These are phyloP conservation scores for Planiliza haematocheilus DNA, from an alignment of 2,113 vertebrate species.

Conservation along the genomic window DNA sequence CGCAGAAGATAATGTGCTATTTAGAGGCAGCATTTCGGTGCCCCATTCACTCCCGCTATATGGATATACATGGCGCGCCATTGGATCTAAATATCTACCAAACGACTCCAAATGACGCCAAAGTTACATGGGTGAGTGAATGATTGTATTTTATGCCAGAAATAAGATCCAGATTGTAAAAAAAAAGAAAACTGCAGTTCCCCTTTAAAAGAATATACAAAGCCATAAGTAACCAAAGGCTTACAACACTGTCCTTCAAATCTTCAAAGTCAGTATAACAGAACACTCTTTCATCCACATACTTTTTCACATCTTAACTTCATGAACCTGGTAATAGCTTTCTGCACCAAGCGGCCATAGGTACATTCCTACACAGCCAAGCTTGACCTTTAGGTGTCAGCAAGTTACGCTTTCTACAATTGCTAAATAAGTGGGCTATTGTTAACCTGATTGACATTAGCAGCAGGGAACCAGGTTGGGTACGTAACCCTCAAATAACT, in stretches of 20 bases:
- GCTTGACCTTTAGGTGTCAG: constrained; percentile 50
- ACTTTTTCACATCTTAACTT: constrained; percentile 14
- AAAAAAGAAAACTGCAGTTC: too few relatives aligned
- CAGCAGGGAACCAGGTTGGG: constrained; percentile 55
- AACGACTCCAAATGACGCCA: too few relatives aligned
- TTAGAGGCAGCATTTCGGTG: too few relatives aligned
- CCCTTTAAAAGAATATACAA: too few relatives aligned
- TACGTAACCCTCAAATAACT: constrained; percentile 56
- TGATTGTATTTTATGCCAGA: too few relatives aligned
- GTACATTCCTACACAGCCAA: constrained; percentile 47
- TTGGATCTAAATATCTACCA: too few relatives aligned
- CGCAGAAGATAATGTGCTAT: too few relatives aligned
- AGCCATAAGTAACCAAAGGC: neutral
- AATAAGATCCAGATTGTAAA: too few relatives aligned
- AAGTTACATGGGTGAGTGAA: too few relatives aligned
- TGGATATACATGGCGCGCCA: too few relatives aligned
- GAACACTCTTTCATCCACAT: neutral
- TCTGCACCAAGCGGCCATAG: constrained; percentile 29
- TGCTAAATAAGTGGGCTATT: constrained; percentile 71
- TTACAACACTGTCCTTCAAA: neutral
- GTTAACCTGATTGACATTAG: constrained; percentile 73
- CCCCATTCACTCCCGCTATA: too few relatives aligned
- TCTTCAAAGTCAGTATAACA: neutral
- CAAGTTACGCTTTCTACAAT: constrained; percentile 64
- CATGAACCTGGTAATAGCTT: neutral